phyloP scores from a whole-genome alignment of 2,797 vertebrate genomes.

The Lepus townsendii region DNA sequence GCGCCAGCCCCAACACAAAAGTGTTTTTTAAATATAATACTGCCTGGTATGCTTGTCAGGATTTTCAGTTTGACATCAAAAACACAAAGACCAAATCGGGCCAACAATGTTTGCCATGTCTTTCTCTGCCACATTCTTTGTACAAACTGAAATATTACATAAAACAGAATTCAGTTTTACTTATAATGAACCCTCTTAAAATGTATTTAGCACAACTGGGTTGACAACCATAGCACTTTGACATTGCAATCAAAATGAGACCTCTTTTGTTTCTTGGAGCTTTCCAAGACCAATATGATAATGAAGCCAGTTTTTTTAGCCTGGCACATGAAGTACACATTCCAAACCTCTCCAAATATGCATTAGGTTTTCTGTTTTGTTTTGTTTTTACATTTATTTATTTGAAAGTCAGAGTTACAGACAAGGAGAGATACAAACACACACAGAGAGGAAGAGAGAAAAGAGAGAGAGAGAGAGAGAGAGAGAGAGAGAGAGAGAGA shows the following conservation, averaged over 20 bases:
- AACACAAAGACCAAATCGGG: constrained; percentile 43
- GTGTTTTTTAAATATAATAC: constrained; percentile 47
- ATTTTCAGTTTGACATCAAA: constrained; percentile 38
- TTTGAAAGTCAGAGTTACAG: too few relatives aligned
- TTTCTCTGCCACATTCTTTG: constrained; percentile 32
- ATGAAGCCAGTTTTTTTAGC: not conserved
- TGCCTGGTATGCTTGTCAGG: constrained; percentile 50
- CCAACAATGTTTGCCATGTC: constrained; percentile 40
- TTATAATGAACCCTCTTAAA: constrained; percentile 48
- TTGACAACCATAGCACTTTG: not conserved
- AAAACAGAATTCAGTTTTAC: constrained; percentile 44
- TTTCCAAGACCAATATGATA: not conserved
- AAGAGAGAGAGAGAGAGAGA: too few relatives aligned
- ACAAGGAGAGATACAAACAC: too few relatives aligned
- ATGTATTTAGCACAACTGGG: not conserved
- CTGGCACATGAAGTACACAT: not conserved
- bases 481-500: too few relatives aligned
- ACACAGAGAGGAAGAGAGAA: too few relatives aligned
- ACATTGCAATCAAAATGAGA: not conserved
- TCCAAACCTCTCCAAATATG: not conserved
- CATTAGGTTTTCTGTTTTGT: too few relatives aligned
- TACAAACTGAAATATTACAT: constrained; percentile 56
- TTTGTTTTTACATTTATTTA: too few relatives aligned
- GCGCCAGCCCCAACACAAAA: too few relatives aligned
- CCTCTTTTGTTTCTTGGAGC: constrained; percentile 37